These are phyloP conservation scores for Asobara japonica DNA, from an alignment of 1,140 invertebrate genomes.

Conservation along the genomic window DNA sequence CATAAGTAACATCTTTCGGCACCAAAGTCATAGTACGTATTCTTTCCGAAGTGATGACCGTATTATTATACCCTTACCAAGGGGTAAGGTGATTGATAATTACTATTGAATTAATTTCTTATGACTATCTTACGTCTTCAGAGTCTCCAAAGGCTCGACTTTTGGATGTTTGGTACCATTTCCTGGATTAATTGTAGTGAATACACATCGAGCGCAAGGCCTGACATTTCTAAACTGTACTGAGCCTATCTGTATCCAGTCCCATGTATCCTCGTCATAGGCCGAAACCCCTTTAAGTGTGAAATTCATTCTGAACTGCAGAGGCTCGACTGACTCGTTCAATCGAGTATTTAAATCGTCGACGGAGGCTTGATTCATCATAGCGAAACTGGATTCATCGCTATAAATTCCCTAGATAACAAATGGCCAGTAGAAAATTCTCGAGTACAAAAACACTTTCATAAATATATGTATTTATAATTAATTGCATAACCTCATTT, in stretches of 20 bases:
- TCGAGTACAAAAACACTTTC: not conserved
- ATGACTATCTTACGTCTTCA: constrained; percentile 59
- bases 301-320: constrained; percentile 76
- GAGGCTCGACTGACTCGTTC: constrained; percentile 63
- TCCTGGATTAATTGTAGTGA: constrained; percentile 70
- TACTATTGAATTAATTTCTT: not conserved
- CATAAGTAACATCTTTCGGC: no score
- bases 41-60: no score
- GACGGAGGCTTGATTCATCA: constrained; percentile 73
- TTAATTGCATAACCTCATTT: not conserved
- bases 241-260: constrained; percentile 75
- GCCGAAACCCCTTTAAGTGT: constrained; percentile 71
- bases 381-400: constrained; percentile 69
- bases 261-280: constrained; percentile 77
- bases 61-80: no score
- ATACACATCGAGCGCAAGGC: constrained; percentile 73
- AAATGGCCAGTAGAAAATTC: not conserved
- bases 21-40: no score
- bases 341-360: constrained; percentile 71
- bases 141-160: constrained; percentile 69
- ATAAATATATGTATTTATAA: not conserved
- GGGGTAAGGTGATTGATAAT: constrained; percentile 14
- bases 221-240: constrained; percentile 72
- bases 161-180: constrained; percentile 65
- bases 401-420: constrained; percentile 66